A percentile compares a stretch with the other conserved stretches of the same genome.
Conservation (phyloP, 2,797 vertebrate species). For the Urosaurus nigricauda region DNA sequence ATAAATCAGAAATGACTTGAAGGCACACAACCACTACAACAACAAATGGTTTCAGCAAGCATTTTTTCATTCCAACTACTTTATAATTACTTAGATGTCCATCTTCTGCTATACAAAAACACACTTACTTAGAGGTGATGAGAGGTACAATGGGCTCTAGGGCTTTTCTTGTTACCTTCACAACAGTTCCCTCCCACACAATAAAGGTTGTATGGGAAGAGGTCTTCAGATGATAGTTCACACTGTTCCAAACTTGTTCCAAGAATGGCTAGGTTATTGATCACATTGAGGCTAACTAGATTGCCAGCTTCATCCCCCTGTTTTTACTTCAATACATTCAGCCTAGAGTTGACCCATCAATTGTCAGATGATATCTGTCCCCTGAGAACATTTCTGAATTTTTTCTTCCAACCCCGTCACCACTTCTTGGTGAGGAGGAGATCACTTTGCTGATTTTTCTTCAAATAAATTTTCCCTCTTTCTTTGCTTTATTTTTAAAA, state of each 20-base stretch:
- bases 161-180: slow-evolving; percentile 3
- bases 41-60: background rate
- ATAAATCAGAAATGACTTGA: no score
- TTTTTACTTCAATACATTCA: background rate
- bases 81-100: no score
- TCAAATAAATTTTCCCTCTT: background rate
- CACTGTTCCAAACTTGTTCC: background rate
- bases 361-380: background rate
- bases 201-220: background rate
- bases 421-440: no score
- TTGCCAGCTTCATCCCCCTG: background rate
- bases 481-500: background rate
- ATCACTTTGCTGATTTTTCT: background rate
- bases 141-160: background rate
- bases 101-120: no score
- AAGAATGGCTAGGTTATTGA: background rate
- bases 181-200: background rate
- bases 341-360: no score
- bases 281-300: no score
- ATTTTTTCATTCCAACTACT: slow-evolving; percentile 7
- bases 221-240: background rate
- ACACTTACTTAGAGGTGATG: no score
- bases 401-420: background rate
- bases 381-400: background rate
- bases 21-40: no score